These are phyloP conservation scores for Aleiodes sp. DNA, from an alignment of 1,140 invertebrate species.

Conservation along the genomic window DNA sequence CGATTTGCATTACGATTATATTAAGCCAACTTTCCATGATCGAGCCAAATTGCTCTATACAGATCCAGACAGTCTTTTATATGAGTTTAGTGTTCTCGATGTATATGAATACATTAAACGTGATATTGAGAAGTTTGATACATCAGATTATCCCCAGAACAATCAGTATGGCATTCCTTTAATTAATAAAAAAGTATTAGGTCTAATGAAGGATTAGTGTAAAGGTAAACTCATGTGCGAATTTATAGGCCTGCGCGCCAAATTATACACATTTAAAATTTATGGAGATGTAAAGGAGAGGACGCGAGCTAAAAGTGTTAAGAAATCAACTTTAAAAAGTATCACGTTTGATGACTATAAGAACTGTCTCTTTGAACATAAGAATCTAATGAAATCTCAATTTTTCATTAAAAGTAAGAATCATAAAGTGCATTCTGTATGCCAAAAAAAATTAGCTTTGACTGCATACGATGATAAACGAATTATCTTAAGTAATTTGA, in stretches of 20 bases:
- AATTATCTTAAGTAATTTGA: background rate
- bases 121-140: too few species aligned
- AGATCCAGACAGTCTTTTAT: background rate
- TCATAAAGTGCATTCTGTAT: constrained; percentile 2
- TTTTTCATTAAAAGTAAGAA: background rate
- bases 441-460: constrained; percentile 25
- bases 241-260: constrained; percentile 60
- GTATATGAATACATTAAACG: too few species aligned
- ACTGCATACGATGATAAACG: background rate
- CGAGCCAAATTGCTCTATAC: background rate
- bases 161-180: too few species aligned
- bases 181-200: background rate
- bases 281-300: constrained; percentile 33
- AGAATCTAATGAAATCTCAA: background rate
- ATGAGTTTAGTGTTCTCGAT: too few species aligned
- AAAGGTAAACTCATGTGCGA: constrained; percentile 44
- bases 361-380: constrained; percentile 8
- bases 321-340: constrained; percentile 18
- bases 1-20: background rate
- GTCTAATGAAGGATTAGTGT: background rate
- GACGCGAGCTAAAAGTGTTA: constrained; percentile 47
- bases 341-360: constrained; percentile 25
- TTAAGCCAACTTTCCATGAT: background rate
- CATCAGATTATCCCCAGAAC: too few species aligned
- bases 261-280: constrained; percentile 55